Base-by-base conservation (phyloP, 2,888 invertebrate species). In the Nasonovia ribisnigri region DNA sequence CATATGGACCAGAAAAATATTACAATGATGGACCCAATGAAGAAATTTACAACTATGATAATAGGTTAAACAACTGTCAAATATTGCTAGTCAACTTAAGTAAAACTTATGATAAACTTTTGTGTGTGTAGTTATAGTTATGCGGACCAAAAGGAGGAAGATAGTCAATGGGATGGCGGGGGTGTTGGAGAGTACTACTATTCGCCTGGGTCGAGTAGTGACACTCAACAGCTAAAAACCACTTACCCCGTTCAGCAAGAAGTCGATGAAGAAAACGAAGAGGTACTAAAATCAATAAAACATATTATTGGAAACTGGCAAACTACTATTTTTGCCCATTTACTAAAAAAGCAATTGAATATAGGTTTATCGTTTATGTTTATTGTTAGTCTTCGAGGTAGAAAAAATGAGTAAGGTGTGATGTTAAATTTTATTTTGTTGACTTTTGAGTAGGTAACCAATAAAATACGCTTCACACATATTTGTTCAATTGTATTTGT, bases 151-250 rank as follows among this genome's bases (percentile, higher is more conserved):
- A 96, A 97, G 94, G 97, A 97, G 94, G 97, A 97, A 95, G 97
- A 97, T 95, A 96, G 97, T 24, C 97, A 97, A 95, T 97, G 97
- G 97, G 97, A 97, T 95, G 97, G 97, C 87, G 97, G 97, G 95
- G 97, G 97, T 96, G 96, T 96, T 48, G 94, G 95, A 36, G 95
- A 95, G 87, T 94, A 96, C 95, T 96, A 96, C 95, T 95, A 96
- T 96, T 95, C 95, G 42, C 93, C 94, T 42, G 94, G 87, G 54
- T 90, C 94, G 60, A 94, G 91, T 94, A 94, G 90, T 57, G 90
- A 94, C 67, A 84, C 87, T 77, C 90, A 94, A 51, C 92, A 91
- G 20, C 91, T 92, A 46, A 94, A 94, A 60, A 94, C 91, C n/a
- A 86, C 87, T 86, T 94, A 92, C n/a, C 87, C 94, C 84, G 86